Evolutionary conservation across 1,140 invertebrate species (phyloP).

Genomic region (Leptoteleia sp.): DNA sequence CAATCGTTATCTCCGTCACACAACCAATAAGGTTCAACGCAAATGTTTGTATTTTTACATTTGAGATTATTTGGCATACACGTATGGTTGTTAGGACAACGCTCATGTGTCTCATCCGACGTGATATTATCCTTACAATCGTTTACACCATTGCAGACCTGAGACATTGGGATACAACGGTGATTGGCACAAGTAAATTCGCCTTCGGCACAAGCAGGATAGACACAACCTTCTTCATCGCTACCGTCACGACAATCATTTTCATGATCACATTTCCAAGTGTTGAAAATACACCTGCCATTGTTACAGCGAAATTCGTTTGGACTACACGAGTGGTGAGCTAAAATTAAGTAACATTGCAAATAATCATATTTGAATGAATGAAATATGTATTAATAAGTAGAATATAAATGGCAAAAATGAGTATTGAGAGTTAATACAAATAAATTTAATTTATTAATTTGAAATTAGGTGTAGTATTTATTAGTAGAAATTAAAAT

Average conservation of each 20-base stretch:
- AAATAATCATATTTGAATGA: no score
- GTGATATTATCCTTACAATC: slow-evolving; percentile 96
- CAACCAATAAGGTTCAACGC: slow-evolving; percentile 96
- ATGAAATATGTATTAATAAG: no score
- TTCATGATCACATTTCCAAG: slow-evolving; percentile 96
- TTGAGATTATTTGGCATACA: slow-evolving; percentile 93
- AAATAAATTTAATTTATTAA: no score
- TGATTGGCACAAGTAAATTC: slow-evolving; percentile 97
- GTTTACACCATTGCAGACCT: slow-evolving; percentile 96
- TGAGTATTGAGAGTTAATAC: no score
- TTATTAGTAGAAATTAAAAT: not conserved
- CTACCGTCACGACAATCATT: slow-evolving; percentile 97
- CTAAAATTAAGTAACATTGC: slow-evolving; percentile 77
- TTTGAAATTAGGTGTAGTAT: no score
- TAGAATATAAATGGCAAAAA: no score
- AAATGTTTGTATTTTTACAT: slow-evolving; percentile 96
- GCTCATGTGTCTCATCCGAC: slow-evolving; percentile 93
- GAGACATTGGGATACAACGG: slow-evolving; percentile 92
- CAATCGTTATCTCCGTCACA: slow-evolving; percentile 98
- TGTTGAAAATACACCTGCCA: slow-evolving; percentile 96
- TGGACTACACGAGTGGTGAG: slow-evolving; percentile 94
- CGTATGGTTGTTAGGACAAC: slow-evolving; percentile 92
- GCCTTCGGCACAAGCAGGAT: slow-evolving; percentile 93
- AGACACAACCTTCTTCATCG: slow-evolving; percentile 95
- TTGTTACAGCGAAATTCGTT: slow-evolving; percentile 97